phyloP scores from a whole-genome alignment of 2,113 vertebrate species.

The Ceyx melanurus region DNA sequence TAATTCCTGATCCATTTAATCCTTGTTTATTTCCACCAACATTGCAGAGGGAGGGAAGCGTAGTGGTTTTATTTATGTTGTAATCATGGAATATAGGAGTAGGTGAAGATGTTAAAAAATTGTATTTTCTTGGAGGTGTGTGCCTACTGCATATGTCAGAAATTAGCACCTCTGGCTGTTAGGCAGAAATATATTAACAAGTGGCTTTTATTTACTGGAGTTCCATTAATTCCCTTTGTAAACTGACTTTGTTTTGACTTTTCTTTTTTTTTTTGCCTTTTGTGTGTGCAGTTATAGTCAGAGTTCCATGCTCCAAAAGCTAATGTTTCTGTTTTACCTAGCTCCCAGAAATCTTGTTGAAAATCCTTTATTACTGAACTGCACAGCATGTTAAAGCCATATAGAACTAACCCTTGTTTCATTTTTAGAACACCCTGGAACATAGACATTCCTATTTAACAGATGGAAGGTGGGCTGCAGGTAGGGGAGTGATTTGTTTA shows the following conservation, averaged over 20 bases:
- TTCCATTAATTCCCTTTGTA: not conserved
- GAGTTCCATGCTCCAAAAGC: not conserved
- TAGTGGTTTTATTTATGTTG: not conserved
- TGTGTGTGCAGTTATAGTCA: not conserved
- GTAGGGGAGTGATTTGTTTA: not conserved
- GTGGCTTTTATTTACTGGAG: not conserved
- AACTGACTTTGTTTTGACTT: not conserved
- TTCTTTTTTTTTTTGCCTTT: not conserved
- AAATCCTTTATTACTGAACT: not conserved
- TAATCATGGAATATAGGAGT: not conserved
- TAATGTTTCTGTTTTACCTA: not conserved
- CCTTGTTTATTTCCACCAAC: not conserved
- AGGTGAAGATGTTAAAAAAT: not conserved
- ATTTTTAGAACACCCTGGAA: not conserved
- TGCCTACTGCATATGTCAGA: not conserved
- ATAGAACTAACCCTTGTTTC: not conserved
- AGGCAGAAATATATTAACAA: not conserved
- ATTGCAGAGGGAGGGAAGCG: rapidly evolving
- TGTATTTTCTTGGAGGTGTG: not conserved
- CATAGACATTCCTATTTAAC: not conserved
- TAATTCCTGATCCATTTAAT: conserved; percentile 13
- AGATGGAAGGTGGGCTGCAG: not conserved
- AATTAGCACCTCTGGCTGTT: not conserved
- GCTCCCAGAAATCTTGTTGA: not conserved
- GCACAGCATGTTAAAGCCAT: not conserved